Evolutionary conservation across 2,113 vertebrate genomes (phyloP), one percentile per base, ranked within the genome.

Genomic region (Prochilodus magdalenae): DNA sequence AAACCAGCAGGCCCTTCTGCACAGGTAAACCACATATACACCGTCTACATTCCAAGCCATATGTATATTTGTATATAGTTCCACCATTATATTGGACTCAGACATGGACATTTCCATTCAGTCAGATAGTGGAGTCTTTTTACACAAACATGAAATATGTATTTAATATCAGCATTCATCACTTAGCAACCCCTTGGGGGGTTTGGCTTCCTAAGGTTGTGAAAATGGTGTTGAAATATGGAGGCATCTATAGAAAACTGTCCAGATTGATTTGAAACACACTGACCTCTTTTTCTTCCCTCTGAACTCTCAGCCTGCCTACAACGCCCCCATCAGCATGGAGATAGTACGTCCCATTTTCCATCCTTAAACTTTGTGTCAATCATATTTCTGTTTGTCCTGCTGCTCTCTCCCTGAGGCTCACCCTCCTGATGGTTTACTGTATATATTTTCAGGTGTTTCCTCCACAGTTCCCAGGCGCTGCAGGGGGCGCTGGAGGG

Each of bases 271-370:
- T 65, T 69, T 80, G 6, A 63, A 93, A 91, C 75, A 83, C 44
- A 90, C 69, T 63, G 77, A 67, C 18, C 76, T 83, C 53, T 86
- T 85, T 40, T 67, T 67, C 49, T 78, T 51, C 30, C 89, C 62
- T 40, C n/a, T 80, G n/a, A 83, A 89, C 16, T 79, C 83, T 72
- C 90, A 86, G 12, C 73, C 85, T 70, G 91, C 62, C 63, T 0
- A 89, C 33, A 80, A 85, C 22, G 87, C 88, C 3, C 92, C 86
- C 59, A 86, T 94, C 87, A 95, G 93, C 60, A 86, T 94, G 87
- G 93, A 94, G 76, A 85, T 93, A 1, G 94, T 94, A 92, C 0
- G 91, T 85, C 6, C 73, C 5, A 40, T 11, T 86, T 57, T 47
- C 18, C 20, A 24, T 59, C 4, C 51, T 77, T 60, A 12, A 75